phyloP scores from a whole-genome alignment of 2,113 vertebrate genomes.

The Microcebus ravelobensis region DNA sequence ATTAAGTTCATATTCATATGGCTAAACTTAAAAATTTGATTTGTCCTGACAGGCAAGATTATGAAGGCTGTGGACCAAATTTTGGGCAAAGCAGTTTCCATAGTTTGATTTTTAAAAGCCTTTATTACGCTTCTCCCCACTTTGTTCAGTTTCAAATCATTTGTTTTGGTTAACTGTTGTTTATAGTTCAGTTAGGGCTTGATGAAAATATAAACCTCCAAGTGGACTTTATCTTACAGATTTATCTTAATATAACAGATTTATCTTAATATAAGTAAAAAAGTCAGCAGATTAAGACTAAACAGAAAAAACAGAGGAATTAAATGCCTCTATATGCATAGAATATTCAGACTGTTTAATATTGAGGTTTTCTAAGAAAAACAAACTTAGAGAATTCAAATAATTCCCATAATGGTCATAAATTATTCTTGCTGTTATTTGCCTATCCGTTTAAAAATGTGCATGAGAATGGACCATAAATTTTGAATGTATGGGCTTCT shows the following conservation, averaged over 20 bases:
- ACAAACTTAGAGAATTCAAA: not conserved
- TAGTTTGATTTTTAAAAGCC: not conserved
- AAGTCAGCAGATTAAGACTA: not conserved
- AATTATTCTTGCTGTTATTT: not conserved
- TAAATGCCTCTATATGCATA: not conserved
- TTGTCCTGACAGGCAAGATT: not conserved
- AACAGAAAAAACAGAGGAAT: not conserved
- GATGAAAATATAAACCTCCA: not conserved
- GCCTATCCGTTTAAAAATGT: not conserved
- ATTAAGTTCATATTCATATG: not conserved
- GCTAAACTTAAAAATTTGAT: not conserved
- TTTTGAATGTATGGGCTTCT: not conserved
- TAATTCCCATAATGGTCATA: not conserved
- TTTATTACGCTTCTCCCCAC: not conserved
- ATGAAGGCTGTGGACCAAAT: not conserved
- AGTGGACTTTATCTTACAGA: not conserved
- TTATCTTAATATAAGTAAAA: not conserved
- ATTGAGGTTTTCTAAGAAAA: not conserved
- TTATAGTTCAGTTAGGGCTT: not conserved
- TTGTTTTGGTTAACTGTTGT: not conserved
- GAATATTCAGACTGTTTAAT: not conserved
- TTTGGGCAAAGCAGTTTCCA: not conserved
- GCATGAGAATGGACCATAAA: not conserved
- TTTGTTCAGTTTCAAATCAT: not conserved
- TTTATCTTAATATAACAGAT: not conserved